Evolutionary conservation across 2,888 invertebrate species (phyloP), one percentile per base, ranked within the genome.

Genomic region (Rotaria magnacalcarata): DNA sequence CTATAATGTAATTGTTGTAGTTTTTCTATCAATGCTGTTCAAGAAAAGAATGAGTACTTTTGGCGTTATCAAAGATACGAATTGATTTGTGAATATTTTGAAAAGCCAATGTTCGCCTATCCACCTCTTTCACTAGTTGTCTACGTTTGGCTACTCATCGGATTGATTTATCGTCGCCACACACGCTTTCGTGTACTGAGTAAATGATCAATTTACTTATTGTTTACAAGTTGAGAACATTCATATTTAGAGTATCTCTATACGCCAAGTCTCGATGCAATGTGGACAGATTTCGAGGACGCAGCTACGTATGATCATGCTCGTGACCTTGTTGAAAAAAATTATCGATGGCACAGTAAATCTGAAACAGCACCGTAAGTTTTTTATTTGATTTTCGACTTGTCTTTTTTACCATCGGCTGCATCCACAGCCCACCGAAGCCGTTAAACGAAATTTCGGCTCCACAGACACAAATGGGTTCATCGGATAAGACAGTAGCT

Each of bases 41-140:
- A 75, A 75, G 75, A 34, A 1, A 21, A 75, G 16, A 43, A 41
- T 7, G 75, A 75, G 43, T 75, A 43, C 11, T 21, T 75, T 19
- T 75, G 75, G 75, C 75, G 75, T 43, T 43, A 75, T 43, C 75
- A 75, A 75, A 41, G 43, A 21, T 75, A 75, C 43, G 41, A 24
- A 41, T 43, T 75, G 7, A 75, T 24, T 43, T 43, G 75, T 41
- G 75, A 75, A 43, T 75, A 75, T 75, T 41, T 75, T 75, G 75
- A 75, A 16, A 43, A 75, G 41, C 75, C 75, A 43, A 0, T 75
- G 7, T 75, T 75, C 21, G 21, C 24, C 6, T 6, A 21, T 43
- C 43, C 43, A 19, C 75, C 34, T 75, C 19, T 43, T 43, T 43
- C 75, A 8, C 16, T 75, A 7, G 3, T 75, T 21, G 19, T 43